phyloP scores from a whole-genome alignment of 2,113 vertebrate genomes.

The Xenus cinereus region DNA sequence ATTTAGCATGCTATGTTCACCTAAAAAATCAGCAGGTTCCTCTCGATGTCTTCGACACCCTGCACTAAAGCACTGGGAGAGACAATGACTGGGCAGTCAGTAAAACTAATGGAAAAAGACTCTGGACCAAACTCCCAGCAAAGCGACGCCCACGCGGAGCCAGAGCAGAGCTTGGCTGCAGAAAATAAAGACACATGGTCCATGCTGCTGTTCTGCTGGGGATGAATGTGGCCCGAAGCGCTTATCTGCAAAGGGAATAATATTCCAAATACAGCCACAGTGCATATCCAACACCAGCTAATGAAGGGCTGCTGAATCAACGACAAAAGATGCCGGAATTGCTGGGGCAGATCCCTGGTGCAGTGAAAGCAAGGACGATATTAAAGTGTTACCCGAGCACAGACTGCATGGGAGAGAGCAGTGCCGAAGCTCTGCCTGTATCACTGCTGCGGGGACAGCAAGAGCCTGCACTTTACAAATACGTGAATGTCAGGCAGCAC shows the following conservation, averaged over 20 bases:
- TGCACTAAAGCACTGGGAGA: background rate
- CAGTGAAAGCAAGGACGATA: background rate
- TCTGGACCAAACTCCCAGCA: background rate
- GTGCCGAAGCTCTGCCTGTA: background rate
- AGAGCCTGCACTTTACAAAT: background rate
- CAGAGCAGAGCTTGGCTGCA: background rate
- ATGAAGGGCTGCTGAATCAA: background rate
- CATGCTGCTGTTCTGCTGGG: background rate
- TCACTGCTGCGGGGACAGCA: background rate
- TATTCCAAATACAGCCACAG: background rate
- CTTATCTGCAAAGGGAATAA: background rate
- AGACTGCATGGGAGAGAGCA: background rate
- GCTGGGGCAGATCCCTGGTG: background rate
- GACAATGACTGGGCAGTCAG: background rate
- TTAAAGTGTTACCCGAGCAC: background rate
- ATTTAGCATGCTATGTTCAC: background rate
- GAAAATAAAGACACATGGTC: background rate
- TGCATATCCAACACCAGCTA: background rate
- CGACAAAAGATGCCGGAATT: background rate
- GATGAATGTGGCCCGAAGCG: background rate
- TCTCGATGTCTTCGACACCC: background rate
- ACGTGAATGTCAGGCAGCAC: fast-evolving
- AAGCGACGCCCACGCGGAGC: fast-evolving
- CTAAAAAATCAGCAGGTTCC: background rate
- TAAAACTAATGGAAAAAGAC: background rate